Conservation (phyloP, 2,113 vertebrate genomes). For the Xenus cinereus region DNA sequence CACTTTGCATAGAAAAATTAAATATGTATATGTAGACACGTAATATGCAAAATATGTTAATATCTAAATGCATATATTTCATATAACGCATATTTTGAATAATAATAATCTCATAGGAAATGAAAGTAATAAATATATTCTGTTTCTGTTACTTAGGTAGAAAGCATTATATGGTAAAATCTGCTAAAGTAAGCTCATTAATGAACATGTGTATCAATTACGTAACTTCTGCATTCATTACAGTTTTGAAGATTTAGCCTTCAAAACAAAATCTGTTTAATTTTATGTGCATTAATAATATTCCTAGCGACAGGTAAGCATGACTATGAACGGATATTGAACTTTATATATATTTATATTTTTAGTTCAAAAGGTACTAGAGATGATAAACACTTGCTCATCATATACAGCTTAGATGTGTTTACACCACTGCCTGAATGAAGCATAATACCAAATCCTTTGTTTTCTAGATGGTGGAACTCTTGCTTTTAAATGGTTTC, state of each 20-base stretch:
- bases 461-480: background rate
- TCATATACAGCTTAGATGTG: background rate
- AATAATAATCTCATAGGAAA: background rate
- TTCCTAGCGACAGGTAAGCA: background rate
- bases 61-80: background rate
- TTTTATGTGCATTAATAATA: background rate
- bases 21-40: background rate
- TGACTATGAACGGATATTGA: background rate
- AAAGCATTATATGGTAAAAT: background rate
- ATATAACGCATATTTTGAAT: background rate
- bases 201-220: background rate
- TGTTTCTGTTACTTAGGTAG: background rate
- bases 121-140: background rate
- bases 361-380: background rate
- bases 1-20: background rate
- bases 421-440: background rate
- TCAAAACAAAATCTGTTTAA: background rate
- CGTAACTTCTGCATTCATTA: slow-evolving; percentile 3
- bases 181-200: background rate
- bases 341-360: background rate
- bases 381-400: background rate
- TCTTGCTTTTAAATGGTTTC: background rate
- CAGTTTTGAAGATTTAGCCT: background rate
- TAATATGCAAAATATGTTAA: background rate
- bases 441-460: background rate